Evolutionary conservation across 2,797 vertebrate genomes (phyloP), one percentile per base, ranked within the genome.

Genomic region (Linurgus olivaceus): DNA sequence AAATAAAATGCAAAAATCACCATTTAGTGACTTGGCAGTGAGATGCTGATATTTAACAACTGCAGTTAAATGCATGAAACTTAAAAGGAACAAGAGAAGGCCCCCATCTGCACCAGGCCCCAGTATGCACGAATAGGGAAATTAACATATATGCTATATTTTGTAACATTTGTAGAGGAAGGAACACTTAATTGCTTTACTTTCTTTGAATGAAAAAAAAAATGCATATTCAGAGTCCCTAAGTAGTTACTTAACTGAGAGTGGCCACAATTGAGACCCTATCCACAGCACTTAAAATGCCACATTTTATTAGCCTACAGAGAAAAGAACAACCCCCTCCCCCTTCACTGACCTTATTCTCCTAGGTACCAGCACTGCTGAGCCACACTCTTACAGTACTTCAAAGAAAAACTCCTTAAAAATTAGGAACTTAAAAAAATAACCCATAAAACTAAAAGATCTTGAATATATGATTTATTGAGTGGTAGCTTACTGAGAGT

Each of bases 241-340:
- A 83, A 62, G 35, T 10, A 83, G 54, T 84, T 62, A 75, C 28
- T 88, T 77, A 75, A 84, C 44, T 44, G 20, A 1, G 0, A 75
- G 48, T 5, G 4, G 63, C 35, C 48, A 68, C 73, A 94, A 92
- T n/a, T 71, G 55, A 71, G 40, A 86, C 24, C 4, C 24, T 63
- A 61, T 62, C 82, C 58, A 59, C 33, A 84, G 76, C 91, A 94
- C 88, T 96, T 94, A 77, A 94, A 95, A 95, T 94, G 73, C 76
- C 89, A 57, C 63, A 47, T 91, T 94, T 94, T 96, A 96, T 91
- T 82, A 91, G 62, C 62, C 48, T 42, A 40, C 8, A 59, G 38
- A 28, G 19, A 71, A 72, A 78, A 91, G 81, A 18, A 44, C 11
- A 59, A 38, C 28, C 16, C 23, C 63, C 26, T 16, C 50, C 40